Base-by-base conservation (phyloP, 2,888 invertebrate species). In the Tetranychus piercei region DNA sequence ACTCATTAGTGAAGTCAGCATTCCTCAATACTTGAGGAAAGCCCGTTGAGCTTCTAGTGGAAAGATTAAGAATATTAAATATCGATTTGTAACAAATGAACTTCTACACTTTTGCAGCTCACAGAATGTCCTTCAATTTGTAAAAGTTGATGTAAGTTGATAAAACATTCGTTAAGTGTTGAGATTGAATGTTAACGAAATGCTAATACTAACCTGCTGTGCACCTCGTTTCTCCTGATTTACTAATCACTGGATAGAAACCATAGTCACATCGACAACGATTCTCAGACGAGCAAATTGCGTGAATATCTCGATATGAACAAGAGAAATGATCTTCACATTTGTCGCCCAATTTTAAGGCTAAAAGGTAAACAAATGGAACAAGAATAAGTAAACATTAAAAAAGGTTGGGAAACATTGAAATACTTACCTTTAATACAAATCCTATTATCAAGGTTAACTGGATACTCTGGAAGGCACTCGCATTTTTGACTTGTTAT, bases 301-400 rank as follows among this genome's bases (percentile, higher is more conserved):
- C 86, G 83, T 92, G 90, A 78, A 87, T 87, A 83, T 92, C 92
- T 82, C 87, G 86, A 81, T 88, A 90, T 80, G 85, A 86, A 83
- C 92, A 92, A 74, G 91, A 88, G 83, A 90, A 88, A 80, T 88
- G 87, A 83, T 91, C 91, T 84, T 90, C 90, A 83, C 92, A 92
- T 82, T 90, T 90, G 82, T 92, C 91, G 76, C 91, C 92, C 81
- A 92, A 85, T 82, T 88, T 88, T 84, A 90, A 90, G 71, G 92
- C 92, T 92, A 20, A 85, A 74, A 78, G 78, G 76, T 76, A 71
- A 77, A 74, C 78, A 76, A 76, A n/a, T n/a, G n/a, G n/a, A 66
- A 74, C 7, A 75, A n/a, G n/a, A 18, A 74, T n/a, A 20, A 22
- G 18, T 1, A 18, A 71, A 11, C 1, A 15, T 55, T 55, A 15